Evolutionary conservation across 1,140 invertebrate species (phyloP).

Genomic region (Drosophila punjabiensis): DNA sequence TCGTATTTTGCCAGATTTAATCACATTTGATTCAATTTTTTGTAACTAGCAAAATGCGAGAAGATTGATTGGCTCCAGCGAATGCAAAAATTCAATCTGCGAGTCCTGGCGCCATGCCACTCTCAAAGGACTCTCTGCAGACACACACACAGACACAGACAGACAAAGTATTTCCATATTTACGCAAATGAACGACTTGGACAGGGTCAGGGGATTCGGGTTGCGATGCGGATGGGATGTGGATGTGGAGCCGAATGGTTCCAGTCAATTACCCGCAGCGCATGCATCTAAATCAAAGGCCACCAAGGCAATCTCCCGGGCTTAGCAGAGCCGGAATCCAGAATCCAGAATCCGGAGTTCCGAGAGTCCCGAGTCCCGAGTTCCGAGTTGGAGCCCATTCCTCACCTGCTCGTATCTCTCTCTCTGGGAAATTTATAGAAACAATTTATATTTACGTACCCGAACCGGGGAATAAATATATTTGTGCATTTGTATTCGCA

Average conservation of each 20-base stretch:
- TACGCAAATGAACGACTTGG: slow-evolving; percentile 52
- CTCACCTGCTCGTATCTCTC: slow-evolving; percentile 51
- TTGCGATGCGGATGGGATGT: background rate
- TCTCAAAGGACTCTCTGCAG: slow-evolving; percentile 24
- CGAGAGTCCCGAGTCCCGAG: background rate
- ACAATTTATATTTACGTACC: slow-evolving; percentile 50
- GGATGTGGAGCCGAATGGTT: slow-evolving; percentile 42
- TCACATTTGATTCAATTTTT: slow-evolving; percentile 47
- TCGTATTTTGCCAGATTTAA: slow-evolving; percentile 26
- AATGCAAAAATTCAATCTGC: slow-evolving; percentile 45
- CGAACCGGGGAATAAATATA: slow-evolving; percentile 9
- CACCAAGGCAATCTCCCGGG: slow-evolving; percentile 50
- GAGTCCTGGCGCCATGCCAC: slow-evolving; percentile 3
- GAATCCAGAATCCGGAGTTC: slow-evolving; percentile 3
- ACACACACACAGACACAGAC: background rate
- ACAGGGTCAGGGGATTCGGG: slow-evolving; percentile 29
- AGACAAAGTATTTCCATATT: slow-evolving; percentile 48
- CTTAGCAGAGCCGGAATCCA: slow-evolving; percentile 22
- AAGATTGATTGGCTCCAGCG: slow-evolving; percentile 41
- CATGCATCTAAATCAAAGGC: slow-evolving; percentile 55
- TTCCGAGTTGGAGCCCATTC: slow-evolving; percentile 24
- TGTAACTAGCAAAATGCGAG: slow-evolving; percentile 3
- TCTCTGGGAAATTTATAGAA: slow-evolving; percentile 69
- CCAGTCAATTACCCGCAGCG: slow-evolving; percentile 61
- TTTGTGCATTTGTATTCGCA: slow-evolving; percentile 39